Evolutionary conservation across 2,797 vertebrate genomes (phyloP).

Genomic region (Phyllotis vaccarum): DNA sequence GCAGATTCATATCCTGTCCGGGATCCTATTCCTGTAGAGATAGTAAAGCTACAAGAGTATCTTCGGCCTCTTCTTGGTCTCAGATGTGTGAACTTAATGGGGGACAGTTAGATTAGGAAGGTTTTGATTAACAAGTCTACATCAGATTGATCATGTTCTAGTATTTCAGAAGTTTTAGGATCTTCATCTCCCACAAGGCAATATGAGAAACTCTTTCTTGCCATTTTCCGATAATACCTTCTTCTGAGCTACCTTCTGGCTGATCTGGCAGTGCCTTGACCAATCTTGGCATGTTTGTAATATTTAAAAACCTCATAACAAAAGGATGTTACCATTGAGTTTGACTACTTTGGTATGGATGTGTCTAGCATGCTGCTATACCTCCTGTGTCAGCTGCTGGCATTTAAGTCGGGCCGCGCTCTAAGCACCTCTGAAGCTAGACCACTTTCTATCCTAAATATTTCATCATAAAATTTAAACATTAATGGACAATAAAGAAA

Average conservation of each 20-base stretch:
- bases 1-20: conserved; percentile 92
- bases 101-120: conserved; percentile 67
- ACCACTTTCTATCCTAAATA: background rate
- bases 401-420: too few relatives aligned
- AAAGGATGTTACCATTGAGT: background rate
- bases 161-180: conserved; percentile 96
- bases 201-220: conserved; percentile 94
- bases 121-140: conserved; percentile 97
- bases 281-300: background rate
- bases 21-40: conserved; percentile 98
- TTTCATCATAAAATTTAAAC: conserved; percentile 5
- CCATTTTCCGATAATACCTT: background rate
- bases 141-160: conserved; percentile 98
- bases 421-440: background rate
- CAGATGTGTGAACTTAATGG: conserved; percentile 94
- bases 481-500: background rate
- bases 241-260: background rate
- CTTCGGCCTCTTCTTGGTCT: conserved; percentile 99
- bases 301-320: background rate
- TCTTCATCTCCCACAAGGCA: conserved; percentile 97
- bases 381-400: background rate
- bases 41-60: conserved; percentile 94
- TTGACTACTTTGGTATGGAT: background rate
- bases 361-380: background rate
- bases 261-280: background rate